A percentile compares a stretch with the other conserved stretches of the same genome.
Evolutionary conservation across 2,113 vertebrate genomes (phyloP).

Genomic region (Petrocephalus zakoni): DNA sequence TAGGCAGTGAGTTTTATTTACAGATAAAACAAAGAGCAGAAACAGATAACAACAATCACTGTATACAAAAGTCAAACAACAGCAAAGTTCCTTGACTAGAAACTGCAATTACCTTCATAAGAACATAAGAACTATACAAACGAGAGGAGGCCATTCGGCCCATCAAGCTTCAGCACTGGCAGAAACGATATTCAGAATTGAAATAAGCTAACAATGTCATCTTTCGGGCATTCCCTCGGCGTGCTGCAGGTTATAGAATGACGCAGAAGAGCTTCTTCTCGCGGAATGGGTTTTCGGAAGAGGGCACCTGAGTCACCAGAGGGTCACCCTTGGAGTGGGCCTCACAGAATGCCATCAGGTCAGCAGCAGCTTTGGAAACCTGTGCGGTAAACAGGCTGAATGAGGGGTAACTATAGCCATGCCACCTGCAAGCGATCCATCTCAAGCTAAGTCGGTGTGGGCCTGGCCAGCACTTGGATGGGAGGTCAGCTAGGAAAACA

Average conservation of each 20-base stretch:
- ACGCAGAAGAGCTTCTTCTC: slow-evolving; percentile 76
- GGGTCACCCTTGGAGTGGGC: slow-evolving; percentile 75
- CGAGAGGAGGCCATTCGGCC: too few species aligned
- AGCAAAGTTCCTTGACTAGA: neutral
- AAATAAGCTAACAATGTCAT: neutral
- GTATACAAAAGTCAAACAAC: neutral
- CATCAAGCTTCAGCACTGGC: neutral
- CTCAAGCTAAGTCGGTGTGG: neutral
- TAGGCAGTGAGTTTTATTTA: neutral
- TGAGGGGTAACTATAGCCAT: neutral
- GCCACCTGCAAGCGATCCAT: neutral
- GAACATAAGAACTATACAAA: too few species aligned
- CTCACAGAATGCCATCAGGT: slow-evolving; percentile 79
- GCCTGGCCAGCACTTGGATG: neutral
- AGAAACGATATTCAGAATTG: neutral
- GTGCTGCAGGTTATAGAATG: slow-evolving; percentile 59
- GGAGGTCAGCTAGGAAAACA: neutral
- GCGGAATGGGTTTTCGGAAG: slow-evolving; percentile 79
- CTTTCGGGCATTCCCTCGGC: neutral
- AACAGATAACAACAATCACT: neutral
- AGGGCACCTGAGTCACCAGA: slow-evolving; percentile 65
- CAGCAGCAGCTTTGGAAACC: slow-evolving; percentile 81
- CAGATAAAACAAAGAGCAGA: neutral
- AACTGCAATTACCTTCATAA: neutral
- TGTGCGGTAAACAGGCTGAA: slow-evolving; percentile 35